phyloP scores from a whole-genome alignment of 2,888 invertebrate genomes.

The Augiades crinisus region DNA sequence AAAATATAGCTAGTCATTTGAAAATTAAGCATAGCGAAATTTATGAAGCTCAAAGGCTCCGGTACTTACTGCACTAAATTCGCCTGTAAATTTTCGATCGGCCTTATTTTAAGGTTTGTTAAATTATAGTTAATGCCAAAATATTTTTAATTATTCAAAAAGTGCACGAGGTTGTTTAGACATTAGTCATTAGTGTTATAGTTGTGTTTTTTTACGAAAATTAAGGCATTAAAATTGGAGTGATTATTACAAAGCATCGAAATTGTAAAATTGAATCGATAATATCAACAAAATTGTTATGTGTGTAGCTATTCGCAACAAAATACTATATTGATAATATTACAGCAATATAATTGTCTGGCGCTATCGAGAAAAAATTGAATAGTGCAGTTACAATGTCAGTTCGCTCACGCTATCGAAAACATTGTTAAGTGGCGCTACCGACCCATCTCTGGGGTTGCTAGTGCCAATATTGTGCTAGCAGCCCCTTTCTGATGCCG shows the following conservation, averaged over 20 bases:
- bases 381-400: neutral
- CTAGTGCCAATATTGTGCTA: neutral
- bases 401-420: neutral
- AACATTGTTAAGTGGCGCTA: neutral
- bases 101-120: constrained; percentile 4
- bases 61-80: constrained; percentile 18
- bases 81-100: neutral
- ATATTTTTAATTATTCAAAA: neutral
- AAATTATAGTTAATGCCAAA: constrained; percentile 4
- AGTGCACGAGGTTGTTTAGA: neutral
- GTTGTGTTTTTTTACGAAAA: no score
- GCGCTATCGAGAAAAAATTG: neutral
- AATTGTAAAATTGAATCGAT: no score
- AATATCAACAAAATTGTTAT: no score
- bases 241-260: no score
- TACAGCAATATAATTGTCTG: no score
- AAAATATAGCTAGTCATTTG: constrained; percentile 23
- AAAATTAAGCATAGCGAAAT: constrained; percentile 6
- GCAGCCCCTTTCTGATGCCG: neutral
- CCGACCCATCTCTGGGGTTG: neutral
- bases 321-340: no score
- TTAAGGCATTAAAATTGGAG: no score
- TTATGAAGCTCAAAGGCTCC: constrained; percentile 21
- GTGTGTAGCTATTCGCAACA: no score
- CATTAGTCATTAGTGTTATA: no score